Percentiles rank a stretch among this genome's conserved stretches.
Evolutionary conservation across 2,113 vertebrate species (phyloP).

Genomic region (Narcine bancroftii): DNA sequence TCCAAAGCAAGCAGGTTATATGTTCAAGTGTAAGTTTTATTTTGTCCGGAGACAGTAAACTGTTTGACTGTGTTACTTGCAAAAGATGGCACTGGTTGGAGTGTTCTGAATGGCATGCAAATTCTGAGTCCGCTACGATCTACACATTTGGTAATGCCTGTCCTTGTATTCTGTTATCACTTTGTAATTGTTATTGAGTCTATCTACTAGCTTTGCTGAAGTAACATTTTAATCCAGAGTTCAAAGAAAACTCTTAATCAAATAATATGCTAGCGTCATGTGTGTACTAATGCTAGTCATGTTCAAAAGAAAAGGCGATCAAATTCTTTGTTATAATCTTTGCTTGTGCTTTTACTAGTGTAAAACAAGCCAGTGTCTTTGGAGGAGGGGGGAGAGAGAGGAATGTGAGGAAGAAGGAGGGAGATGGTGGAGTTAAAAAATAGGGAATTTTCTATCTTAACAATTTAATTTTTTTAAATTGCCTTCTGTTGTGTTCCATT

Average conservation of each 20-base stretch:
- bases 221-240: not conserved
- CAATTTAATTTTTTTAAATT: not conserved
- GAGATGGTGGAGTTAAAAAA: not conserved
- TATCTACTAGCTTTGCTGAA: not conserved
- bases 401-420: not conserved
- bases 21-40: constrained; percentile 76
- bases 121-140: not conserved
- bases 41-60: fast-evolving
- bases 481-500: not conserved
- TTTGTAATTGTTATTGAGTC: not conserved
- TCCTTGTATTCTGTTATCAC: not conserved
- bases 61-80: not conserved
- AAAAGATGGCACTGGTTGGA: not conserved
- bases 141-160: not conserved
- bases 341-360: not conserved
- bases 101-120: not conserved
- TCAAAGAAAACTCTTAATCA: not conserved
- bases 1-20: constrained; percentile 93
- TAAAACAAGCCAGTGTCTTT: not conserved
- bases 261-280: not conserved
- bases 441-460: no score
- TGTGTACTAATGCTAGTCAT: not conserved
- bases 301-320: not conserved
- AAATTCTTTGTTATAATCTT: not conserved
- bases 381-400: not conserved